Evolutionary conservation across 2,113 vertebrate species (phyloP), one percentile per base, ranked within the genome.

Genomic region (Corynorhinus townsendii): DNA sequence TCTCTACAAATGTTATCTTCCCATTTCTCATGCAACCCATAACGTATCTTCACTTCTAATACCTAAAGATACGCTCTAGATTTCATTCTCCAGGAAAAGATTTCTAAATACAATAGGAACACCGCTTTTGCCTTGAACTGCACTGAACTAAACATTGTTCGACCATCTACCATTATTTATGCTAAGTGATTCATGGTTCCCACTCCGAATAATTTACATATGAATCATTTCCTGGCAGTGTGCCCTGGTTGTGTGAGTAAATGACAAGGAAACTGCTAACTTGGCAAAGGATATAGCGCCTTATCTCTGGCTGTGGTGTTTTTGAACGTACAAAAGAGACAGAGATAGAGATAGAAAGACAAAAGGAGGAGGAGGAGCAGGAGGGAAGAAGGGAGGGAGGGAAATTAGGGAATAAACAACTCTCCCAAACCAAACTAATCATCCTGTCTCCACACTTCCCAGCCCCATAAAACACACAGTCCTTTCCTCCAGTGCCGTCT

Each of bases 141-240:
- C 30, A 64, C 16, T 66, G 54, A 84, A 89, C n/a, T 89, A 59
- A 56, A 49, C 59, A 54, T 72, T 89, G 85, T 47, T 77, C 40
- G 52, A 54, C 52, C 52, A 69, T 30, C 84, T 35, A 33, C 52
- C 54, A 85, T 88, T 89, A 90, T 88, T 77, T 86, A 92, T 83
- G 91, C 72, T 91, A 89, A 93, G 76, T 91, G 76, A 94, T 92
- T 96, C 92, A 81, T 2, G 45, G 82, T 69, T 88, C 66, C 68
- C 28, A 83, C 24, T 86, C 59, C 79, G 93, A 86, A 94, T 72
- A 95, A 95, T 92, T 96, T 85, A 86, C 91, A 96, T 83, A 91
- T 75, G 79, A 96, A 94, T 96, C 93, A 62, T 30, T 83, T 16
- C 28, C 16, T 73, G 83, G 97, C 76, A 17, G 11, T 43, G 72